Evolutionary conservation across 2,888 invertebrate genomes (phyloP), one percentile per base, ranked within the genome.

Genomic region (Clunio marinus): DNA sequence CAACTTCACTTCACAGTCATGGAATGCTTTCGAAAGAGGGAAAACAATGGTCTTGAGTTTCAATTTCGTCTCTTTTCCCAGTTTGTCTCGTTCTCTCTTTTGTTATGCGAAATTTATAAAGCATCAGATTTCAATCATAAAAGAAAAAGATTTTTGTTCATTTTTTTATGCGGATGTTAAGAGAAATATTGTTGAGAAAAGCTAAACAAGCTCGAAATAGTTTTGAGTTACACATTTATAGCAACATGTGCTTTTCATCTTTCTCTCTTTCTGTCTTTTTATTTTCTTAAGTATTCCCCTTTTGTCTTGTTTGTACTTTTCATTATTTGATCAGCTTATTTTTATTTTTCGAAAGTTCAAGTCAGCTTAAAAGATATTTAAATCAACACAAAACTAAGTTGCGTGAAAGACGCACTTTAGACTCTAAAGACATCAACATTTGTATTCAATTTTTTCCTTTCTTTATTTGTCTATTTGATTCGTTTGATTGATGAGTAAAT

Each of bases 31-130:
- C 51, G 22, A 27, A 13, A 4, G 57, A 51, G 17, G 8, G 3
- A 10, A 57, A 57, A 57, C 57, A 57, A 57, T 57, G 25, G 57
- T 27, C 20, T 57, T 57, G 57, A 57, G 57, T 57, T 57, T 57
- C 57, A 57, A n/a, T 57, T 27, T 57, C 27, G 27, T 57, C 27
- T 57, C 27, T 57, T 27, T 41, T 17, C n/a, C n/a, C n/a, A 25
- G 2, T 57, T 57, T 27, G 25, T 22, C 25, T 57, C 27, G 24
- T 24, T 45, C 8, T 15, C 7, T 13, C 4, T 45, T 17, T 10
- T 57, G 55, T 7, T 55, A 32, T 55, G 20, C 5, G 7, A 13
- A n/a, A 57, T 57, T 32, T 32, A 8, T 32, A 13, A 32, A 13
- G 35, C 35, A 32, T 32, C 35, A 32, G 13, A 32, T 32, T 32